Percentiles rank a stretch among this genome's conserved stretches.
Evolutionary conservation across 2,113 vertebrate genomes (phyloP).

Genomic region (Manacus vitellinus): DNA sequence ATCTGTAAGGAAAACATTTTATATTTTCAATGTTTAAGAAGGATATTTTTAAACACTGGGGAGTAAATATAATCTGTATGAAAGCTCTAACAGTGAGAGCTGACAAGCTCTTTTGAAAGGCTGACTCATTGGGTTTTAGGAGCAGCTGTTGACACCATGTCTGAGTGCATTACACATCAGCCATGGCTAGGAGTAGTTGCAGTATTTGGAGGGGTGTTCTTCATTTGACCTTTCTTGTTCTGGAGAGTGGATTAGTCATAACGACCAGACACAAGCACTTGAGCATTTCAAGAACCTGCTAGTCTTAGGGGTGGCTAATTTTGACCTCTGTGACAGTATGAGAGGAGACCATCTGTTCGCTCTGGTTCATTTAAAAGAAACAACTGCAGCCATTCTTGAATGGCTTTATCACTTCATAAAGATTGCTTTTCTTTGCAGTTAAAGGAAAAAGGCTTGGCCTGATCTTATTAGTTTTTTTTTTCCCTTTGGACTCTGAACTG

Average conservation of each 20-base stretch:
- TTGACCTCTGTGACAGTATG: slow-evolving; percentile 27
- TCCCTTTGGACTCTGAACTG: neutral
- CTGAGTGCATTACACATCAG: slow-evolving; percentile 41
- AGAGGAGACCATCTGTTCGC: slow-evolving; percentile 48
- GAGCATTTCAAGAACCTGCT: slow-evolving; percentile 44
- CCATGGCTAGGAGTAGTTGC: slow-evolving; percentile 6
- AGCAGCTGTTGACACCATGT: slow-evolving; percentile 51
- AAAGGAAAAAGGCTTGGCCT: neutral
- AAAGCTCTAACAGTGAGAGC: slow-evolving; percentile 12
- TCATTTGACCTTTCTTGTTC: slow-evolving; percentile 60
- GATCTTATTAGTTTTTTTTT: neutral
- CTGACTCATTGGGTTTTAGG: slow-evolving; percentile 38
- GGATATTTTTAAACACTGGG: slow-evolving; percentile 19
- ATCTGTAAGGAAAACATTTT: neutral
- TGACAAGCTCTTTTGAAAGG: slow-evolving; percentile 26
- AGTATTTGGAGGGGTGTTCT: slow-evolving; percentile 47
- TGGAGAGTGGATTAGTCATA: slow-evolving; percentile 55
- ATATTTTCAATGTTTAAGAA: neutral
- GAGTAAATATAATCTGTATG: slow-evolving; percentile 21
- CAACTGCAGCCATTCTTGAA: neutral
- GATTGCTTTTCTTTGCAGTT: neutral
- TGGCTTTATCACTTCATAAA: neutral
- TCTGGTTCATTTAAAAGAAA: slow-evolving; percentile 29
- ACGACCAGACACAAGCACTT: slow-evolving; percentile 35
- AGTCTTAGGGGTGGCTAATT: slow-evolving; percentile 38